Percentiles rank a stretch among this genome's conserved stretches.
Evolutionary conservation across 2,113 vertebrate species (phyloP).

Genomic region (Tursiops truncatus): DNA sequence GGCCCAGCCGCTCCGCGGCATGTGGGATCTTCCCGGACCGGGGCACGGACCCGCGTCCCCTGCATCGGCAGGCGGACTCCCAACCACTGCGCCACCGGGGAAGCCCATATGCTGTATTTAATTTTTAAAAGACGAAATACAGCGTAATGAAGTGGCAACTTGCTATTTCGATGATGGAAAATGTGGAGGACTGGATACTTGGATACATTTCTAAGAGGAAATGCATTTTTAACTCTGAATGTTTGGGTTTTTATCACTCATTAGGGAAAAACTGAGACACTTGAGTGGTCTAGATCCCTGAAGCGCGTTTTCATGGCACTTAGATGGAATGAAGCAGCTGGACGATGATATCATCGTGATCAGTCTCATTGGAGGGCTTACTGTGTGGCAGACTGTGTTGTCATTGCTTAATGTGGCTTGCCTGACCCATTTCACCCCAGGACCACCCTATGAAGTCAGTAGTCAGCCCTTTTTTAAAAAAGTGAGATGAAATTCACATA

Average conservation of each 20-base stretch:
- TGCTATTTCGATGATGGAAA: conserved; percentile 24
- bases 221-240: conserved; percentile 27
- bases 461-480: background rate
- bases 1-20: no score
- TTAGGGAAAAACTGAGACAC: conserved; percentile 21
- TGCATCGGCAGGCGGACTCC: no score
- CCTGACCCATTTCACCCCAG: background rate
- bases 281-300: background rate
- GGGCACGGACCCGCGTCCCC: no score
- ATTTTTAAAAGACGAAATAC: conserved; percentile 49
- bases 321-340: background rate
- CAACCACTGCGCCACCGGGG: no score
- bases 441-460: background rate
- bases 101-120: background rate
- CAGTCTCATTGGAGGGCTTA: background rate
- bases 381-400: background rate
- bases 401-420: background rate
- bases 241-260: conserved; percentile 29
- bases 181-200: background rate
- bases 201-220: conserved; percentile 1
- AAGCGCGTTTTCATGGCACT: conserved; percentile 38
- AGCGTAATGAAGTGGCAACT: conserved; percentile 37
- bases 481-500: background rate
- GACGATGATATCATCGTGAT: background rate
- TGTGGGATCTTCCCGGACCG: no score